A percentile compares a stretch with the other conserved stretches of the same genome.
Evolutionary conservation across 2,113 vertebrate species (phyloP).

Genomic region (Motacilla tschutschensis): DNA sequence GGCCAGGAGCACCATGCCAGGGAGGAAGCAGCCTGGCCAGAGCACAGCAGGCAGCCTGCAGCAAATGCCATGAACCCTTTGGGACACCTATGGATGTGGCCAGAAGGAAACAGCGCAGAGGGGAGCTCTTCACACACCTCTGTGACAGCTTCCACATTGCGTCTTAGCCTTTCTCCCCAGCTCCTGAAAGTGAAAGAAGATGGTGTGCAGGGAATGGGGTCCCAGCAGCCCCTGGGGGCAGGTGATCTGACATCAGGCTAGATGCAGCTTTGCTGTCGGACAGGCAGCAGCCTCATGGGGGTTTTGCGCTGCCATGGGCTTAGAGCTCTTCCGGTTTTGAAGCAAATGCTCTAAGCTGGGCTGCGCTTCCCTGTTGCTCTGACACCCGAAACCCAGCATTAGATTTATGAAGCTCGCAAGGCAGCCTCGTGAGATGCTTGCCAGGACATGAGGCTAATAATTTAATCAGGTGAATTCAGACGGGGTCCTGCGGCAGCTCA

Average conservation of each 20-base stretch:
- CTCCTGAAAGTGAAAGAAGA: not conserved
- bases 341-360: not conserved
- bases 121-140: not conserved
- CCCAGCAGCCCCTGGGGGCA: not conserved
- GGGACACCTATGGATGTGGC: not conserved
- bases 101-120: not conserved
- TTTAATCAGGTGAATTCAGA: conserved; percentile 57
- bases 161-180: not conserved
- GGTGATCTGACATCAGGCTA: not conserved
- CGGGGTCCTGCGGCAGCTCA: not conserved
- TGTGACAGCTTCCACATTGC: not conserved
- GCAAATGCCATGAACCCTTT: not conserved
- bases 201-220: not conserved
- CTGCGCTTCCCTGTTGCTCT: not conserved
- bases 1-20: not conserved
- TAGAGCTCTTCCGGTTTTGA: conserved; percentile 36
- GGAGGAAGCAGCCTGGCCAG: not conserved
- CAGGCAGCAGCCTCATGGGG: not conserved
- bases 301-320: not conserved
- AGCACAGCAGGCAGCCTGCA: not conserved
- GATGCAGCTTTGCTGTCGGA: rapidly evolving
- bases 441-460: conserved; percentile 50
- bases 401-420: not conserved
- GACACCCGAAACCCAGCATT: not conserved
- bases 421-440: conserved; percentile 35